Base-by-base conservation (phyloP, 2,797 vertebrate genomes). In the Pipistrellus kuhlii region DNA sequence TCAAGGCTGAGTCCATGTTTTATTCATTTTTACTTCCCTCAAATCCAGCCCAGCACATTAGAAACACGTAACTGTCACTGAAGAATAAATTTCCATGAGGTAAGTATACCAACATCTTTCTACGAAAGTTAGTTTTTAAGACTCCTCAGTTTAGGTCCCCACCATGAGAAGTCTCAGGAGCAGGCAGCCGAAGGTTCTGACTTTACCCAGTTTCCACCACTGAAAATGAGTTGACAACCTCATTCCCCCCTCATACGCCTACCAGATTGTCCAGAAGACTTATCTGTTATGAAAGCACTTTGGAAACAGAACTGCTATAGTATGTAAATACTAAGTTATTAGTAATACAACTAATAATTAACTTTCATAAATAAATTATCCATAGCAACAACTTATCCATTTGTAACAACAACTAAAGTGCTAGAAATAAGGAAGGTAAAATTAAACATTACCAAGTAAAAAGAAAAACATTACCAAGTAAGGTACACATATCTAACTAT, bases 311-410 rank as follows among this genome's bases (percentile, higher is more conserved):
- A 76, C 13, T 55, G 46, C 81, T 44, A 68, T 0, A 12, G 78
- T 48, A 76, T 12, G 5, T 57, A 59, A 93, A 69, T 55, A 73
- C 71, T 48, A 82, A 44, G 4, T 35, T 35, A 62, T 27, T 57
- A 48, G 30, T 13, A 66, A 75, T 20, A 86, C 30, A 87, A 77
- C 46, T 30, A 12, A 46, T 75, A 68, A 93, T 17, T 73, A 91
- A 88, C 57, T 72, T 91, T 53, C 73, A 25, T 46, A 57, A 82
- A 21, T 46, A 72, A 62, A 72, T 76, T 76, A 91, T 76, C 53
- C 86, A 93, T 89, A 83, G 44, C 44, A 44, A 44, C 9, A 44
- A 44, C 44, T 76, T 76, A 91, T 76, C 53, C 86, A 93, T 89
- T 78, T 35, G 53, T 1, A 91, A 48, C 27, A 90, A 84, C 23